A percentile compares a stretch with the other conserved stretches of the same genome.
Evolutionary conservation across 1,140 invertebrate genomes (phyloP).

Genomic region (Patella vulgata): DNA sequence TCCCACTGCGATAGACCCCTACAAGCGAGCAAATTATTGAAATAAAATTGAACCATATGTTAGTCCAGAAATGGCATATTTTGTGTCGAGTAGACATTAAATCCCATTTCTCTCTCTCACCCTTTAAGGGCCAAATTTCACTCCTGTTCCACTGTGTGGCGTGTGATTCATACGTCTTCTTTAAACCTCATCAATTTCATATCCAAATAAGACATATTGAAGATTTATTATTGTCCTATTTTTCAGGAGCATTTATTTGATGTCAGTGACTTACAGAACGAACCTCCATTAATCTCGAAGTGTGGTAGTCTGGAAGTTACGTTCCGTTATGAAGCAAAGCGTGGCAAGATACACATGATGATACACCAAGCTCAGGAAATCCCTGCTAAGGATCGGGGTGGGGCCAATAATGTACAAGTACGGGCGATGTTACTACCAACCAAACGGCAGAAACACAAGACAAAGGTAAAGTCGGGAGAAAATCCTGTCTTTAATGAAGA

Average conservation of each 20-base stretch:
- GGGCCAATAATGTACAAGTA: constrained; percentile 85
- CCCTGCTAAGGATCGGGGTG: constrained; percentile 77
- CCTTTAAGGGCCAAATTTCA: too few relatives aligned
- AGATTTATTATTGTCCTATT: too few relatives aligned
- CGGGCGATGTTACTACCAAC: constrained; percentile 85
- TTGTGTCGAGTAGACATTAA: too few relatives aligned
- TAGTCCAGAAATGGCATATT: too few relatives aligned
- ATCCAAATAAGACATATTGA: too few relatives aligned
- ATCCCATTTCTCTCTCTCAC: too few relatives aligned
- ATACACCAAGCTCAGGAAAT: constrained; percentile 87
- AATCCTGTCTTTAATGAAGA: constrained; percentile 93
- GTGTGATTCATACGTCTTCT: too few relatives aligned
- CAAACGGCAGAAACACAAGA: constrained; percentile 93
- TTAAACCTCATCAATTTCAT: too few relatives aligned
- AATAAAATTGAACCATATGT: too few relatives aligned
- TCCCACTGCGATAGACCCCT: too few relatives aligned
- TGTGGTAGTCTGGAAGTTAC: constrained; percentile 86
- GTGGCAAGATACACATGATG: constrained; percentile 88
- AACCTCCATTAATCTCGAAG: constrained; percentile 68
- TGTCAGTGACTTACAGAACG: constrained; percentile 67
- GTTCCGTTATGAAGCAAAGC: constrained; percentile 86
- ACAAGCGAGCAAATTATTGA: too few relatives aligned
- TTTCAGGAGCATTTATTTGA: constrained; percentile 69
- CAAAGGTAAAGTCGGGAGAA: constrained; percentile 86
- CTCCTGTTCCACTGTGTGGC: not conserved